Evolutionary conservation across 2,888 invertebrate species (phyloP).

Genomic region (Eristalis arbustorum): DNA sequence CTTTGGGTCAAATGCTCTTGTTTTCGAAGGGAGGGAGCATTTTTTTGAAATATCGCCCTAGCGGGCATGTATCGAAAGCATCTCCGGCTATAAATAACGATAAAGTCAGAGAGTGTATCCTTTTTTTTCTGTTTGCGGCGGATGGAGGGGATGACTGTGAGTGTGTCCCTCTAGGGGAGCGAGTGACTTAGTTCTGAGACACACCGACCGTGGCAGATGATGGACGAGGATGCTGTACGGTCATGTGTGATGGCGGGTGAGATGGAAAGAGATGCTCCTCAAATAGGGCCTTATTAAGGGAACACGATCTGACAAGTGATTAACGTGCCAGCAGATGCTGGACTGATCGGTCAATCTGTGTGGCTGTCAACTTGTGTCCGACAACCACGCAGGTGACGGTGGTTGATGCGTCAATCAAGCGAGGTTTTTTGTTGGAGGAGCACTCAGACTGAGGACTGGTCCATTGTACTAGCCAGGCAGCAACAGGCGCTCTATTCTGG

Average conservation of each 20-base stretch:
- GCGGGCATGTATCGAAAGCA: slow-evolving; percentile 31
- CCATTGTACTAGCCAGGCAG: too few relatives aligned
- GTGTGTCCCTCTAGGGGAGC: neutral
- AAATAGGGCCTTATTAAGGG: neutral
- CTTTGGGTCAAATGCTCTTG: slow-evolving; percentile 2
- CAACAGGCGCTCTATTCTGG: too few relatives aligned
- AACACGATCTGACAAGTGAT: neutral
- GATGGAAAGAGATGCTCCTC: neutral
- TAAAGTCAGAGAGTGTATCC: slow-evolving; percentile 47
- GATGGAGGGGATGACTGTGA: neutral
- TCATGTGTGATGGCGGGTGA: neutral
- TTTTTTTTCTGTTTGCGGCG: neutral
- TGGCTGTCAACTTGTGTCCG: too few relatives aligned
- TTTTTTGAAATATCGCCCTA: slow-evolving; percentile 39
- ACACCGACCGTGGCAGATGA: neutral
- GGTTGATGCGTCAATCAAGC: too few relatives aligned
- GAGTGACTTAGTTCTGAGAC: neutral
- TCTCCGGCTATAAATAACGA: slow-evolving; percentile 53
- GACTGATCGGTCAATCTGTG: too few relatives aligned
- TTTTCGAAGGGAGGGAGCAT: slow-evolving; percentile 4
- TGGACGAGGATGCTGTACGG: neutral
- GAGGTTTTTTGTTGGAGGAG: too few relatives aligned
- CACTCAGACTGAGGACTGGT: too few relatives aligned
- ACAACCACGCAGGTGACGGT: too few relatives aligned
- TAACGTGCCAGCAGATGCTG: neutral